Conservation (phyloP, 1,140 invertebrate genomes). For the Nixonia krombeini region DNA sequence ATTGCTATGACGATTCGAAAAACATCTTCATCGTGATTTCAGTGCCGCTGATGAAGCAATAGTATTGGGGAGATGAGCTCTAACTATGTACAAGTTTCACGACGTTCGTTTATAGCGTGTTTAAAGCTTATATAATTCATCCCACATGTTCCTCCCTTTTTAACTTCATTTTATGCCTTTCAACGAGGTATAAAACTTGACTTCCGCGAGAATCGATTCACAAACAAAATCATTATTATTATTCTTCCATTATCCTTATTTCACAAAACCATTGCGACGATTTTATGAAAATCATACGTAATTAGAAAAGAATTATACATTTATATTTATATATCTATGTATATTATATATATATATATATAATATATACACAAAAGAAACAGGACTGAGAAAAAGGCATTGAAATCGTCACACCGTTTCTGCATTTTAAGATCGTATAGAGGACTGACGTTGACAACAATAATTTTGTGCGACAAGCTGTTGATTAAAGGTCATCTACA, state of each 20-base stretch:
- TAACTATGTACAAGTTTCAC: slow-evolving; percentile 47
- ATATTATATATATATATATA: slow-evolving; percentile 43
- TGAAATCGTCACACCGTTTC: slow-evolving; percentile 46
- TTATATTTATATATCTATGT: slow-evolving; percentile 45
- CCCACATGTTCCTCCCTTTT: slow-evolving; percentile 29
- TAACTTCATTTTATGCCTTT: slow-evolving; percentile 22
- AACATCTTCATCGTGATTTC: slow-evolving; percentile 48
- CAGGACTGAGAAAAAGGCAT: slow-evolving; percentile 41
- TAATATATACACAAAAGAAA: slow-evolving; percentile 51
- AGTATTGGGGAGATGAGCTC: slow-evolving; percentile 46
- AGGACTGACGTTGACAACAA: slow-evolving; percentile 47
- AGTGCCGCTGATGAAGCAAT: slow-evolving; percentile 41
- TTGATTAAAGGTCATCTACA: slow-evolving; percentile 46
- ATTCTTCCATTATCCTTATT: slow-evolving; percentile 6
- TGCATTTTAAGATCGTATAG: slow-evolving; percentile 36
- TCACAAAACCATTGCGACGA: slow-evolving; percentile 35
- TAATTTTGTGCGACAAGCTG: slow-evolving; percentile 48
- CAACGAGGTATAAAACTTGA: slow-evolving; percentile 43
- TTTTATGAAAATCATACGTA: slow-evolving; percentile 43
- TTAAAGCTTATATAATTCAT: slow-evolving; percentile 44
- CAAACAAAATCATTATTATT: slow-evolving; percentile 27
- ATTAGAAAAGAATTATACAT: slow-evolving; percentile 48
- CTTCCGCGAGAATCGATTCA: slow-evolving; percentile 34
- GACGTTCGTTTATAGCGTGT: slow-evolving; percentile 36
- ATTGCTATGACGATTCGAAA: slow-evolving; percentile 50